Evolutionary conservation across 2,797 vertebrate genomes (phyloP).

Genomic region (Galaxias olidus): DNA sequence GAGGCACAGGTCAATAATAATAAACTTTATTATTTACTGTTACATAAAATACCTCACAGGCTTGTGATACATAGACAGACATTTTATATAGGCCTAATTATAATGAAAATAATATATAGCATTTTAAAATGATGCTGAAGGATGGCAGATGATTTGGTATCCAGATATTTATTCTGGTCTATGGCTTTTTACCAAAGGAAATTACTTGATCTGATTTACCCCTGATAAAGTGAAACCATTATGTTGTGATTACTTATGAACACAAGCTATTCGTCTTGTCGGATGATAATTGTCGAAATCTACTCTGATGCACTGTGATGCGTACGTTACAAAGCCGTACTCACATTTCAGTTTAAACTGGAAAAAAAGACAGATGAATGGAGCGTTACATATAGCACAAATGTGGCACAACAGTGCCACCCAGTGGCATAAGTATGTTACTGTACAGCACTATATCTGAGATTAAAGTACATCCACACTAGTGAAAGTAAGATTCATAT

Average conservation of each 20-base stretch:
- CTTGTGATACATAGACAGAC: conserved; percentile 17
- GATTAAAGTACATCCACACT: conserved; percentile 14
- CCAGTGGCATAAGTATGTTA: conserved; percentile 42
- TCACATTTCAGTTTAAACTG: conserved; percentile 7
- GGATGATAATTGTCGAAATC: not conserved
- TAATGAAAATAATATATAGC: conserved; percentile 5
- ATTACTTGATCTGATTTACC: not conserved
- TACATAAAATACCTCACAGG: not conserved
- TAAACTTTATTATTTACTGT: conserved; percentile 8
- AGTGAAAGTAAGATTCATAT: conserved; percentile 6
- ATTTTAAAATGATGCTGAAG: not conserved
- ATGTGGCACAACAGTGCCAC: conserved; percentile 40
- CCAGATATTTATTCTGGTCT: not conserved
- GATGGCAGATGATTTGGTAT: not conserved
- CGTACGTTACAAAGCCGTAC: conserved; percentile 6
- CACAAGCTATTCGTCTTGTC: not conserved
- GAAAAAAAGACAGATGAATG: conserved; percentile 6
- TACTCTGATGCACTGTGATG: conserved; percentile 3
- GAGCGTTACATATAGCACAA: conserved; percentile 29
- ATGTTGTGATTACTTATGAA: too few species aligned
- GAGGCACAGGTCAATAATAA: not conserved
- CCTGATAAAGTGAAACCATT: not conserved
- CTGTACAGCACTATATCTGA: conserved; percentile 8
- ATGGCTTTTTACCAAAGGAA: not conserved
- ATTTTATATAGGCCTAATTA: conserved; percentile 11